phyloP scores from a whole-genome alignment of 2,113 vertebrate genomes.

The Amphilophus citrinellus region DNA sequence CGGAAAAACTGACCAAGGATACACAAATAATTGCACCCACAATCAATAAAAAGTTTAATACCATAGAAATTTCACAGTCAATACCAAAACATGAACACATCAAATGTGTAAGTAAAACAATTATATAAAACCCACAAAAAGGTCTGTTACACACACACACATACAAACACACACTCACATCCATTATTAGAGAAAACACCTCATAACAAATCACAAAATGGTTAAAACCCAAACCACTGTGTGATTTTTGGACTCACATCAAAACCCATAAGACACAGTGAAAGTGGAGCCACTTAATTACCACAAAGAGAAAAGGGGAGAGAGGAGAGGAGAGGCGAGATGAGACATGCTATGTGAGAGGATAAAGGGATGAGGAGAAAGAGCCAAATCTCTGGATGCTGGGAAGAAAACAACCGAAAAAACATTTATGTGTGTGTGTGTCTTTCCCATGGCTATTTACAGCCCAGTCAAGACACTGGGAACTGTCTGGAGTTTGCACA shows the following conservation, averaged over 20 bases:
- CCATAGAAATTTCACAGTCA: background rate
- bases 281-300: slow-evolving; percentile 34
- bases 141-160: background rate
- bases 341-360: slow-evolving; percentile 5
- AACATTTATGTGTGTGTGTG: background rate
- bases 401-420: slow-evolving; percentile 38
- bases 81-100: background rate
- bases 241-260: slow-evolving; percentile 16
- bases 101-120: background rate
- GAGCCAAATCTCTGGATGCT: slow-evolving; percentile 38
- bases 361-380: slow-evolving; percentile 31
- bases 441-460: slow-evolving; percentile 66
- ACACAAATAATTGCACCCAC: background rate
- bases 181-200: background rate
- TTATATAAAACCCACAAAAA: background rate
- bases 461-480: slow-evolving; percentile 51
- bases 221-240: slow-evolving; percentile 11
- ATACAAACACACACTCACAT: background rate
- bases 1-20: background rate
- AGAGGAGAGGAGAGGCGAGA: background rate
- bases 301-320: background rate
- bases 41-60: background rate
- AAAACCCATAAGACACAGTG: slow-evolving; percentile 17
- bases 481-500: slow-evolving; percentile 51
- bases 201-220: slow-evolving; percentile 11